Evolutionary conservation across 2,113 vertebrate genomes (phyloP), one percentile per base, ranked within the genome.

Genomic region (Tretioscincus oriximinensis): DNA sequence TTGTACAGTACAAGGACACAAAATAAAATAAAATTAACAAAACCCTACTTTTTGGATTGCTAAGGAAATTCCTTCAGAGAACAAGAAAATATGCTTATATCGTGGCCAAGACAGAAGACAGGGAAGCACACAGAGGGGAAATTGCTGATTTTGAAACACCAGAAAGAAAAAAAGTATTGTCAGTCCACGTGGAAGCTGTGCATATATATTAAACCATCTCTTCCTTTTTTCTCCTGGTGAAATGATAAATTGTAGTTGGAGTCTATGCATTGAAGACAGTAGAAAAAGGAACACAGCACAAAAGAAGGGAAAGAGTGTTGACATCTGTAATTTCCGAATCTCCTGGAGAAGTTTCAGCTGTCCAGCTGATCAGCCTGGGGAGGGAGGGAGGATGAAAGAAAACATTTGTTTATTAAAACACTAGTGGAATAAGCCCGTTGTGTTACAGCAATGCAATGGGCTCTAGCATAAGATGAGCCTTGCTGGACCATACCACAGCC

Each of bases 1-100:
- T 79, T 76, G 60, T 76, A 87, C 86, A 89, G 60, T 76, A 85
- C 85, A 88, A 71, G 29, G 58, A 77, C 16, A 58, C 49, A 35
- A 74, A 84, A 63, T 7, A 77, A 79, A 67, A 58, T 54, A 35
- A 74, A 84, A 63, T 7, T 76, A 79, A 67, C 63, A 41, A 70
- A 75, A 58, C 54, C 28, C 45, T 31, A 76, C 41, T 47, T 49
- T 68, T 78, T 45, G 61, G 69, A 67, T 69, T 31, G 58, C 63
- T 63, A 47, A 76, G 47, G 65, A 68, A 63, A 21, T 35, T 12
- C 22, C 73, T 65, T 66, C 61, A 61, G 61, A 4, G 12, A 31
- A 61, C 14, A n/a, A n/a, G 63, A 80, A 74, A 49, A 9, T 1
- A 0, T 18, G 8, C 60, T 49, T 2, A 82, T 64, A 77, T 2